Conservation (phyloP, 1,140 invertebrate genomes). For the Leptopilina clavipes region DNA sequence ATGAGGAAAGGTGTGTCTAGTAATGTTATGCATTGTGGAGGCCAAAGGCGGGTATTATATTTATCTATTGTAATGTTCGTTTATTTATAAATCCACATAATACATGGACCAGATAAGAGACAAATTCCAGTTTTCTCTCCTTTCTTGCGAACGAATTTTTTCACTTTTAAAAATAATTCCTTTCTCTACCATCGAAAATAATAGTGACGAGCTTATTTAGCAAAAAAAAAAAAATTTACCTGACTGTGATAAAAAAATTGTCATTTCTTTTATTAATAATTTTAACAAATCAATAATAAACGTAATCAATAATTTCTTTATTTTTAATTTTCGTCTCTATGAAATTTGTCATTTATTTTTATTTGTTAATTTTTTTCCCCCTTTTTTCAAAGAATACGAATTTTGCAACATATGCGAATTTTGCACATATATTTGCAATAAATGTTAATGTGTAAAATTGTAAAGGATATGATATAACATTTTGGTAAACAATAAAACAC, state of each 20-base stretch:
- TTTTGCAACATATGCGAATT: not conserved
- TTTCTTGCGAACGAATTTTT: too few species aligned
- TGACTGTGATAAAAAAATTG: too few species aligned
- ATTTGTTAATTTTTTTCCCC: too few species aligned
- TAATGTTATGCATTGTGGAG: slow-evolving; percentile 44
- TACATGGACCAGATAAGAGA: slow-evolving; percentile 9
- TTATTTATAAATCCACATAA: slow-evolving; percentile 55
- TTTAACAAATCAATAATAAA: too few species aligned
- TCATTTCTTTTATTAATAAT: too few species aligned
- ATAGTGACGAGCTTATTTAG: too few species aligned
- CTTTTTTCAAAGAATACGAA: not conserved
- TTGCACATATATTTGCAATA: not conserved
- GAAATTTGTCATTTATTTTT: too few species aligned
- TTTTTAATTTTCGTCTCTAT: too few species aligned
- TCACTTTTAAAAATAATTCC: slow-evolving; percentile 3
- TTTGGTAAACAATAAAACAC: not conserved
- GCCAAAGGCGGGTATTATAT: slow-evolving; percentile 60
- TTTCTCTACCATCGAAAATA: too few species aligned
- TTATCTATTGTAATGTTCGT: slow-evolving; percentile 58
- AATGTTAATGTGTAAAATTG: not conserved
- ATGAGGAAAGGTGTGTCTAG: slow-evolving; percentile 57
- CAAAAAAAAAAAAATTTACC: not conserved
- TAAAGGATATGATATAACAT: slow-evolving; percentile 11
- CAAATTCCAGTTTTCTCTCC: slow-evolving; percentile 32
- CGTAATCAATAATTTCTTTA: too few species aligned